These are phyloP conservation scores for Mus caroli DNA, from an alignment of 2,797 vertebrate genomes.

Conservation along the genomic window DNA sequence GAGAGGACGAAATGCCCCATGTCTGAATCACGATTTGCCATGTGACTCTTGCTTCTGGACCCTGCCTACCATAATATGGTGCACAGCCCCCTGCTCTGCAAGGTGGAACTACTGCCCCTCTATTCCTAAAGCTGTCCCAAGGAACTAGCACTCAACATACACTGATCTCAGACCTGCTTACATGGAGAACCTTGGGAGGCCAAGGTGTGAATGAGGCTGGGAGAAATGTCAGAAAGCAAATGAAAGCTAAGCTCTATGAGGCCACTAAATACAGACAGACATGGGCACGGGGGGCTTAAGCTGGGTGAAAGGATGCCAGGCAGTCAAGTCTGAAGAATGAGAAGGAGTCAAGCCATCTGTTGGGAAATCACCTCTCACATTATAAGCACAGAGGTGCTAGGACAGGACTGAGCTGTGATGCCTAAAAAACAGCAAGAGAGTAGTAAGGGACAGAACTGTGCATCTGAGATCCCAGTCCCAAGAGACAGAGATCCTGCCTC, in stretches of 20 bases:
- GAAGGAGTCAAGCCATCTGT: background rate
- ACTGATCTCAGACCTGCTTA: background rate
- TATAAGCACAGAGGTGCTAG: background rate
- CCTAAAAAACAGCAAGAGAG: background rate
- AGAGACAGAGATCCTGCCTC: background rate
- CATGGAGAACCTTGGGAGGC: background rate
- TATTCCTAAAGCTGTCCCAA: background rate
- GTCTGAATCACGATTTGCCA: constrained; percentile 19
- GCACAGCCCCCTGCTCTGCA: constrained; percentile 36
- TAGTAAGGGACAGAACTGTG: background rate
- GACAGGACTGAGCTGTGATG: background rate
- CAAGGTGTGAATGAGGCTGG: background rate
- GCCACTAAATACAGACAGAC: background rate
- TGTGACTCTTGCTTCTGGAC: background rate
- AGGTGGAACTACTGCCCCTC: background rate
- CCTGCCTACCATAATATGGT: background rate
- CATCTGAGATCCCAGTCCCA: background rate
- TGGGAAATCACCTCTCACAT: background rate
- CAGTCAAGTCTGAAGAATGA: background rate
- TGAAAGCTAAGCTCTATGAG: background rate
- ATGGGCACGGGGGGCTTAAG: background rate
- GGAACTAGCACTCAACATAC: background rate
- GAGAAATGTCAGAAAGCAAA: background rate
- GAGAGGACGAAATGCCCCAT: background rate
- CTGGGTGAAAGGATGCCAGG: background rate